These are phyloP conservation scores for Meleagris gallopavo DNA, from an alignment of 2,113 vertebrate species.

Conservation along the genomic window DNA sequence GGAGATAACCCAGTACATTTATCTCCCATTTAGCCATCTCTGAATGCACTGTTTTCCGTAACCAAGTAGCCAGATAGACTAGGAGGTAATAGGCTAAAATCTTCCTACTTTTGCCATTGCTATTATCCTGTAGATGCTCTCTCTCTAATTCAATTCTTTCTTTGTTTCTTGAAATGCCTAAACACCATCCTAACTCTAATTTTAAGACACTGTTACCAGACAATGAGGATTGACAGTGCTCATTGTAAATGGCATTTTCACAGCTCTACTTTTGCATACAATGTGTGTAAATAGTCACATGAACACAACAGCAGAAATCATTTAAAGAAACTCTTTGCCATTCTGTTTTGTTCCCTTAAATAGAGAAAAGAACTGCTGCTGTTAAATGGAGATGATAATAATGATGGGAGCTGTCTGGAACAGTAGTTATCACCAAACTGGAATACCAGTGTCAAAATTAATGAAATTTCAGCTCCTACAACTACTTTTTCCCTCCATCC, in stretches of 20 bases:
- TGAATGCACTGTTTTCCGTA: slow-evolving; percentile 35
- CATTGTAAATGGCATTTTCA: background rate
- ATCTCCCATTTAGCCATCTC: slow-evolving; percentile 50
- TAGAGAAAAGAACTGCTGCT: background rate
- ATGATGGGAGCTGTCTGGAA: background rate
- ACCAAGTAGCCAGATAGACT: background rate
- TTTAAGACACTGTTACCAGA: background rate
- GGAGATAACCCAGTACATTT: slow-evolving; percentile 62
- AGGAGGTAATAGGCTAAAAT: background rate
- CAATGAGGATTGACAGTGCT: background rate
- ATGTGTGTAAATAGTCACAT: background rate
- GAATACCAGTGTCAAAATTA: background rate
- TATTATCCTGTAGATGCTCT: background rate
- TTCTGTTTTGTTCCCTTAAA: background rate
- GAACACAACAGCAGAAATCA: background rate
- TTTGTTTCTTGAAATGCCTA: background rate
- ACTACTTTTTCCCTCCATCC: background rate
- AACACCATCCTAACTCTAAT: background rate
- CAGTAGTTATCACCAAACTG: background rate
- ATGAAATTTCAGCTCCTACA: background rate
- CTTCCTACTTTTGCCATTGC: slow-evolving; percentile 27
- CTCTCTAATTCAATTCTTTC: background rate
- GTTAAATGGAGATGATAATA: background rate
- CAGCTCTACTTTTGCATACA: background rate
- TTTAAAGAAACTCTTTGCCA: background rate